Evolutionary conservation across 2,797 vertebrate species (phyloP).

Genomic region (Dendrocincla fuliginosa): DNA sequence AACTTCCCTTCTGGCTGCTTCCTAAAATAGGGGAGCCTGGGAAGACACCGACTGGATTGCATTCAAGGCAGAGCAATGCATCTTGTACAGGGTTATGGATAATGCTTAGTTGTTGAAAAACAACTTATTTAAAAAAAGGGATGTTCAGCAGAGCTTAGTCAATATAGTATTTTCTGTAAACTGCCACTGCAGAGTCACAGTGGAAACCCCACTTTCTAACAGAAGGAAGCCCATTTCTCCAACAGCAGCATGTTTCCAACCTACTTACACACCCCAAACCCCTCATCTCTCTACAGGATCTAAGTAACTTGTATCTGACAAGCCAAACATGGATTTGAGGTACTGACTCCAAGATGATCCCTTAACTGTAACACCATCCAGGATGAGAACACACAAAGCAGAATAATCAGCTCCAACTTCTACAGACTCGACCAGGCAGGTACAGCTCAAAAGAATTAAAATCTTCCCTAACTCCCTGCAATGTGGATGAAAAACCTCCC

Average conservation of each 20-base stretch:
- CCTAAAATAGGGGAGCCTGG: neutral
- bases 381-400: fast-evolving
- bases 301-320: neutral
- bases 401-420: neutral
- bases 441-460: neutral
- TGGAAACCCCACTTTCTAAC: neutral
- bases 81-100: neutral
- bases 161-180: neutral
- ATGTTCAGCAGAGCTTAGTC: neutral
- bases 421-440: neutral
- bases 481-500: neutral
- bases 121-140: neutral
- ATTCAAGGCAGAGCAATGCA: neutral
- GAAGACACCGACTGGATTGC: neutral
- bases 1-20: neutral
- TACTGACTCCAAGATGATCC: neutral
- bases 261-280: neutral
- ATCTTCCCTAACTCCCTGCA: neutral
- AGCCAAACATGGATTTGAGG: neutral
- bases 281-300: neutral
- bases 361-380: neutral
- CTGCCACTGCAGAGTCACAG: neutral
- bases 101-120: neutral
- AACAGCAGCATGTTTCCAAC: neutral
- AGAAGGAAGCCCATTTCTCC: neutral